Evolutionary conservation across 2,797 vertebrate species (phyloP), one percentile per base, ranked within the genome.

Genomic region (Mastacembelus armatus): DNA sequence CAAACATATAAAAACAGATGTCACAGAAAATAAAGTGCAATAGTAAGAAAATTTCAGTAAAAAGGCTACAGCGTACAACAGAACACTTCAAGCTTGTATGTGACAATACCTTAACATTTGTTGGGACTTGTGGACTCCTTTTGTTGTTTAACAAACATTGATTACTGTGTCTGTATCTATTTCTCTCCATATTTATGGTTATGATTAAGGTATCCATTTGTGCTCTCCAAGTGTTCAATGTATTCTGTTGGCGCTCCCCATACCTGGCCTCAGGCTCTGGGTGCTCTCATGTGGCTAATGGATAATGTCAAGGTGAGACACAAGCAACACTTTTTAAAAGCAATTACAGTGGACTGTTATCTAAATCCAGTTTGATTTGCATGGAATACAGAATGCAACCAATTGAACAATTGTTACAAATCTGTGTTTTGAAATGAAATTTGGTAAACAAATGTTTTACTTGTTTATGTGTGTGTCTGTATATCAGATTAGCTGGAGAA

Each of bases 211-310:
- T 99, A 99, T 80, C 97, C 96, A 6, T 99, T 98, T 90, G 80
- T 94, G 26, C 88, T 99, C 69, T 97, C 97, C 22, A 99, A 99
- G 91, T 95, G 94, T 70, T 98, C 97, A 30, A 96, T 99, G 95
- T 99, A 96, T 78, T 99, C 97, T 0, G 96, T 99, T 15, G 98
- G 97, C 48, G 98, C 98, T 32, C 98, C 98, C 14, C 98, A 99
- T 70, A 99, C 96, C 0, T 99, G 98, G 98, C 98, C 98, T 64
- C 97, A 96, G 91, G 96, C 96, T 4, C 94, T 99, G 47, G 94
- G 94, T 47, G 95, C 96, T 73, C 93, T 99, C 65, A 87, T 96
- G 78, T 99, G 98, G 98, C 88, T 99, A n/a, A 97, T 94, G 74
- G 97, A 99, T 79, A 94, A 90, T 35, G 90, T 96, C 64, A 98